Evolutionary conservation across 2,113 vertebrate species (phyloP).

Genomic region (Heptranchias perlo): DNA sequence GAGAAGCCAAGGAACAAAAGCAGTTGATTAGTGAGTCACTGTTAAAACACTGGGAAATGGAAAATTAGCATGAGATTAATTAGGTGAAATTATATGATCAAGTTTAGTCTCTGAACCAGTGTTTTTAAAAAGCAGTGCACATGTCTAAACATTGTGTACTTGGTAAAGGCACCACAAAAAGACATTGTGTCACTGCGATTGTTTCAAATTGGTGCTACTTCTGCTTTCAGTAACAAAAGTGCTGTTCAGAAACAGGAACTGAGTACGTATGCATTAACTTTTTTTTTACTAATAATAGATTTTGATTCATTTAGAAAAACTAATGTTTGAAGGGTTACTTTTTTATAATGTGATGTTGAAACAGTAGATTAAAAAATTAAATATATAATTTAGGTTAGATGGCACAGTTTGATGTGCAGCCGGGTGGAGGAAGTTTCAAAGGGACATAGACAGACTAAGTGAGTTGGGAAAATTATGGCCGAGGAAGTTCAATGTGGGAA

Average conservation of each 20-base stretch:
- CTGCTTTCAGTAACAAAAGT: neutral
- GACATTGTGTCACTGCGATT: neutral
- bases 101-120: neutral
- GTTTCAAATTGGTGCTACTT: neutral
- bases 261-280: neutral
- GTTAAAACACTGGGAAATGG: neutral
- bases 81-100: neutral
- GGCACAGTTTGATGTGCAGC: neutral
- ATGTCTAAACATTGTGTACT: neutral
- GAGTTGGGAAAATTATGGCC: neutral
- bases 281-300: neutral
- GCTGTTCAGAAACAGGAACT: neutral
- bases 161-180: neutral
- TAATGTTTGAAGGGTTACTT: neutral
- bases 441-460: neutral
- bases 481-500: neutral
- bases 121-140: neutral
- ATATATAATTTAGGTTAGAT: neutral
- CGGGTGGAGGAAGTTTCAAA: neutral
- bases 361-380: neutral
- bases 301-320: slow-evolving; percentile 17
- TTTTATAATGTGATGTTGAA: neutral
- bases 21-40: neutral
- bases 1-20: neutral
- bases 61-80: neutral